These are phyloP conservation scores for Cichladusa arquata DNA, from an alignment of 2,113 vertebrate species.

Conservation along the genomic window DNA sequence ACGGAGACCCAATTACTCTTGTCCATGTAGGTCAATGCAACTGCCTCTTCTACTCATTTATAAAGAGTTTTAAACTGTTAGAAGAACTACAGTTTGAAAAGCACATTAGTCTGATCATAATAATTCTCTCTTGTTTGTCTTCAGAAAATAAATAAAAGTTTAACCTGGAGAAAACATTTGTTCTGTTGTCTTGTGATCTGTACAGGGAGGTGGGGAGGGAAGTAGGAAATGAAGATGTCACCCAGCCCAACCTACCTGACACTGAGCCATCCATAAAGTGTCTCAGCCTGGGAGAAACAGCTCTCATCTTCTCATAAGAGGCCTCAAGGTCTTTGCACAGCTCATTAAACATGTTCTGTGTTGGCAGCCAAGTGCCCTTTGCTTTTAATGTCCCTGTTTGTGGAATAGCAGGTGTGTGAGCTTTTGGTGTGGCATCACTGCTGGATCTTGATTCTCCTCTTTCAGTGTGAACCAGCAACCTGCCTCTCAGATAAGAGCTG, in stretches of 20 bases:
- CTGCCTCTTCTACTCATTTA: background rate
- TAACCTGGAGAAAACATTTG: background rate
- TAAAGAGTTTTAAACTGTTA: background rate
- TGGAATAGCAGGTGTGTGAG: background rate
- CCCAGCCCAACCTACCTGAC: background rate
- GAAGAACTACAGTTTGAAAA: background rate
- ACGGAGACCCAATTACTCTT: background rate
- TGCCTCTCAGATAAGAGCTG: background rate
- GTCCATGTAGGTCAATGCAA: background rate
- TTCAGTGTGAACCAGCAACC: background rate
- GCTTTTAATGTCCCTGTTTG: background rate
- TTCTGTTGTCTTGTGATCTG: background rate
- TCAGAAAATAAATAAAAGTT: conserved; percentile 38
- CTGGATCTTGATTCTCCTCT: background rate
- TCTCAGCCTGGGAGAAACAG: background rate
- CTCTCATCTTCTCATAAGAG: background rate
- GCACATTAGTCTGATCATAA: background rate
- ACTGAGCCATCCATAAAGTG: background rate
- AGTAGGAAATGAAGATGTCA: background rate
- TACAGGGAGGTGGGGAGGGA: background rate
- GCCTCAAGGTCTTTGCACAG: background rate
- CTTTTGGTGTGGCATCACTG: background rate
- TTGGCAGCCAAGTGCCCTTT: background rate
- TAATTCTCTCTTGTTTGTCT: background rate
- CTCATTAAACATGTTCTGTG: background rate